Evolutionary conservation across 1,140 invertebrate species (phyloP), one percentile per base, ranked within the genome.

Genomic region (Ips nitidus): DNA sequence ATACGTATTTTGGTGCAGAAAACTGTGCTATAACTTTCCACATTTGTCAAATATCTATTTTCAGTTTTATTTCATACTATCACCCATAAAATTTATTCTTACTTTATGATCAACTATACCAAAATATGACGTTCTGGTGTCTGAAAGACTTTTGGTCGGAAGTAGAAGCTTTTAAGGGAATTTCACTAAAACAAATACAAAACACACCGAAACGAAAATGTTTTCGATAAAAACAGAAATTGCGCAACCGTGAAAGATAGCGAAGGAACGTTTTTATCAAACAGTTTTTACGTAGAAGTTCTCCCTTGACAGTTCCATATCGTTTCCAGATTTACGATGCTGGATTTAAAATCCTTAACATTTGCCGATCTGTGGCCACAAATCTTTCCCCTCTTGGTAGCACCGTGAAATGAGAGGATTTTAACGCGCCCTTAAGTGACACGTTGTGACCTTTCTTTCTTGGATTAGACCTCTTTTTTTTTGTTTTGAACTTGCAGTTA

Each of bases 291-390:
- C 39, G 40, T 43, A 41, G 22, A 60, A 41, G 2, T 60, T 60
- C 42, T 60, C 58, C 58, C 58, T 40, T 60, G 58, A 60, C 58
- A 60, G 58, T 60, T 60, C 58, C 58, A 60, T 60, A 60, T 60
- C 58, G 58, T 41, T 41, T 3, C 41, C 58, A 60, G 58, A 60
- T 60, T 60, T 60, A 60, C 58, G 58, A 60, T 41, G 7, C 38
- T 41, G 41, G 58, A 60, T 42, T 60, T 60, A 22, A 42, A 43
- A 42, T 41, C 41, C 41, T 60, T 60, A 60, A 60, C 39, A 41
- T 41, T 60, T 60, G 41, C 58, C 58, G 58, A 60, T 41, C 41
- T 60, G 58, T 43, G 38, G 41, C 58, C 58, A 60, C 58, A 60
- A 60, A 60, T 60, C 58, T 60, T 60, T 42, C 41, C 41, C 41